phyloP scores from a whole-genome alignment of 2,797 vertebrate species.

The Pseudochromis fuscus region DNA sequence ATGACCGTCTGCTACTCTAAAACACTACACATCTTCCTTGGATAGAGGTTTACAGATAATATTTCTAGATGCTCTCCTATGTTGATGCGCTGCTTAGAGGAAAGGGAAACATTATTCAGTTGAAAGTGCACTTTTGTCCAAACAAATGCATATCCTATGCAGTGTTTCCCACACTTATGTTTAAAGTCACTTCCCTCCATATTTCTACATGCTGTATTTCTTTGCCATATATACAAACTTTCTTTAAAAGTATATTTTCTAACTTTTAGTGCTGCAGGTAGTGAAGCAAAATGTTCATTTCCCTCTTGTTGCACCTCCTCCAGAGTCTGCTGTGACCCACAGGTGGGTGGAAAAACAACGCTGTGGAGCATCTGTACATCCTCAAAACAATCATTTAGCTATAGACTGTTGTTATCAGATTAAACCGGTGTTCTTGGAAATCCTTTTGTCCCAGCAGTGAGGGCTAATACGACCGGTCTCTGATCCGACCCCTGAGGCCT shows the following conservation, averaged over 20 bases:
- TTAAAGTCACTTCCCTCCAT: not conserved
- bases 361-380: conserved; percentile 49
- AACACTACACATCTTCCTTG: not conserved
- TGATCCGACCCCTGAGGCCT: conserved; percentile 41
- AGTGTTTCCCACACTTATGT: conserved; percentile 43
- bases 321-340: conserved; percentile 13
- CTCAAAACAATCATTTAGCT: conserved; percentile 65
- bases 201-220: not conserved
- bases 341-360: conserved; percentile 42
- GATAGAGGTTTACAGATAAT: conserved; percentile 30
- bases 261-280: not conserved
- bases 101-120: conserved; percentile 47
- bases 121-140: conserved; percentile 58
- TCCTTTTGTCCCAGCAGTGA: conserved; percentile 48
- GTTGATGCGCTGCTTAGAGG: conserved; percentile 23
- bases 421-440: conserved; percentile 63
- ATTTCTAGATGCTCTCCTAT: conserved; percentile 14
- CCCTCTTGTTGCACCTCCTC: not conserved
- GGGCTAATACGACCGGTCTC: conserved; percentile 33
- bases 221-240: not conserved
- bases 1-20: not conserved
- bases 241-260: conserved; percentile 1
- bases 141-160: conserved; percentile 35
- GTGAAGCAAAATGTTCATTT: conserved; percentile 7
- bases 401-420: conserved; percentile 67